Conservation (phyloP, 2,888 invertebrate genomes). For the Antheraea yamamai region DNA sequence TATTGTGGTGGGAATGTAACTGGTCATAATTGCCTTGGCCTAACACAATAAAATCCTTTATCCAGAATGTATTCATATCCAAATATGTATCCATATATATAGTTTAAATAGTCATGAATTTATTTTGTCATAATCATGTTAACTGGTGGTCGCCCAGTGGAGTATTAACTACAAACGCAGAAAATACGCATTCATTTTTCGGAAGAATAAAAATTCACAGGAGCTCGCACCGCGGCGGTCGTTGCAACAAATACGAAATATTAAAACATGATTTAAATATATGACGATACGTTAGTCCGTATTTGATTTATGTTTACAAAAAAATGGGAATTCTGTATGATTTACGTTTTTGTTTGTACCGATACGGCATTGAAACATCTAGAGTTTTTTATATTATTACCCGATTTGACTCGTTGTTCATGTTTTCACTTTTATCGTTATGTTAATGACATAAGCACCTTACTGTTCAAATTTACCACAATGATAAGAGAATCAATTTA, state of each 20-base stretch:
- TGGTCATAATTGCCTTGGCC: no score
- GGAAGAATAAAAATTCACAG: constrained; percentile 36
- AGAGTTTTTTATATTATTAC: neutral
- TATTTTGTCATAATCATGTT: neutral
- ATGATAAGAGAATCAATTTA: neutral
- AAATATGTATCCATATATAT: no score
- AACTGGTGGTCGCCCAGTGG: neutral
- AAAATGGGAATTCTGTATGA: constrained; percentile 32
- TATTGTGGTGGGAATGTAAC: no score
- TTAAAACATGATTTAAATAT: constrained; percentile 36
- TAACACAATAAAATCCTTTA: no score
- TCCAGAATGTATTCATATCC: no score
- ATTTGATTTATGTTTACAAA: constrained; percentile 40
- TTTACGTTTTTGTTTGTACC: constrained; percentile 35
- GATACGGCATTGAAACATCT: neutral
- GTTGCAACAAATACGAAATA: constrained; percentile 27
- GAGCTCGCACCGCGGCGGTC: constrained; percentile 35
- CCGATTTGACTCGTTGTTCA: neutral
- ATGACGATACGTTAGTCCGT: constrained; percentile 30
- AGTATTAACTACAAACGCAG: neutral
- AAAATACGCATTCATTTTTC: neutral
- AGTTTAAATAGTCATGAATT: no score
- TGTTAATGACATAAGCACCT: neutral
- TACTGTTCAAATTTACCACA: neutral
- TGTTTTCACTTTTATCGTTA: neutral